These are phyloP conservation scores for Hormaphis cornu DNA, from an alignment of 1,140 invertebrate species.

Conservation along the genomic window DNA sequence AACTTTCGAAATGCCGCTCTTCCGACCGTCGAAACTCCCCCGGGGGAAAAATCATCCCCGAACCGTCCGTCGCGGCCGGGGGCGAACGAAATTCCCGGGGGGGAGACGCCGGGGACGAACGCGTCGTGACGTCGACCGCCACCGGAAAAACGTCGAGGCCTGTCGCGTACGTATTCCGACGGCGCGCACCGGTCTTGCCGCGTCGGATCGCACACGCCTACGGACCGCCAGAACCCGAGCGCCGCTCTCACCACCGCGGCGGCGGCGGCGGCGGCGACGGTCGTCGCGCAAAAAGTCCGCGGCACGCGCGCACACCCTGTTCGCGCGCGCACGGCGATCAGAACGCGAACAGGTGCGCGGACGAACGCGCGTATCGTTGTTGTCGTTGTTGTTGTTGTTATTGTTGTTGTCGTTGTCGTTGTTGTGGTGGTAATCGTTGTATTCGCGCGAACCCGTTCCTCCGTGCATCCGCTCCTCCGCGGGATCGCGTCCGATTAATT, in stretches of 20 bases:
- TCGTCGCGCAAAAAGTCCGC: background rate
- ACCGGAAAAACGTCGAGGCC: background rate
- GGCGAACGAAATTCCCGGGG: no score
- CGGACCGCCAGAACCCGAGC: background rate
- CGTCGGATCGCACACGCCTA: conserved; percentile 11
- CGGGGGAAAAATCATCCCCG: no score
- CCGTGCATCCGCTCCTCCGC: no score
- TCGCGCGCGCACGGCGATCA: conserved; percentile 2
- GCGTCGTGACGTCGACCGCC: background rate
- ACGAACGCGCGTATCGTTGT: background rate
- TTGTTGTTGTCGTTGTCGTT: no score
- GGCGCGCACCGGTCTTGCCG: background rate
- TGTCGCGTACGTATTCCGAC: background rate
- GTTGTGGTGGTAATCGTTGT: no score
- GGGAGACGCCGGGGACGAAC: no score
- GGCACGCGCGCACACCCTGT: background rate
- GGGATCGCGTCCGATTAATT: no score
- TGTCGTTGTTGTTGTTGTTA: no score
- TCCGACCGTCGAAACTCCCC: no score
- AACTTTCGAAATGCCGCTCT: no score
- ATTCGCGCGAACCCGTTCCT: no score
- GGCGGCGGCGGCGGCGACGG: background rate
- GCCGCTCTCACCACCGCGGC: background rate
- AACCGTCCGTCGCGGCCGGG: no score
- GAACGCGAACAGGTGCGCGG: conserved; percentile 14